Base-by-base conservation (phyloP, 2,888 invertebrate species). In the Isoperla grammatica region DNA sequence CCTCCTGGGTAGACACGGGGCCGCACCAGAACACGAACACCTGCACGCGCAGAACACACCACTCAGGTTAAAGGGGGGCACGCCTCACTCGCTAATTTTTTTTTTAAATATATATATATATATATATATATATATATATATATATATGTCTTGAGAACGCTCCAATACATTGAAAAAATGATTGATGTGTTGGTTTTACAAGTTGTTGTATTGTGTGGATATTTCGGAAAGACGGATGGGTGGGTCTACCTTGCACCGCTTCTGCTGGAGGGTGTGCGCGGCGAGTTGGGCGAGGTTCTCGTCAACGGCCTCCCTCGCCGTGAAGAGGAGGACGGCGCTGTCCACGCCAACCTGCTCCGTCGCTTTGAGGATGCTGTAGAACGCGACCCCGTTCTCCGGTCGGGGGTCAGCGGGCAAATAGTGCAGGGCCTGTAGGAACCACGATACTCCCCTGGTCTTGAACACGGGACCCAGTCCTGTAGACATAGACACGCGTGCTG, bases 361-460 rank as follows among this genome's bases (percentile, higher is more conserved):
- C 19, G 63, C 60, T 59, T 49, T 35, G 4, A 65, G 60, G 23
- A 62, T 17, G 74, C 74, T 63, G 78, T 78, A 78, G 63, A 78
- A 76, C 0, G 74, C 72, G 63, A 78, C 78, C 42, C 77, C 78
- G n/a, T 77, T 78, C 8, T 73, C 71, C 63, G 78, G 77, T 37
- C 77, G 78, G 13, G 77, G 78, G 12, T 13, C 46, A 22, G 13
- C 45, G 17, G 23, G 22, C 11, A 58, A 12, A 22, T 8, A 20
- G 1, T 45, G 46, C 12, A 54, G 48, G 2, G 17, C 40, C 4
- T 29, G n/a, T 5, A n/a, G 40, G 46, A 60, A 37, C 20, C 49
- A 39, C 3, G 1, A 11, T 17, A 23, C 19, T 19, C 42, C 42
- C 29, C 46, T 56, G n/a, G 49, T 46, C 35, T 49, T 20, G 17